Conservation (phyloP, 2,888 invertebrate genomes). For the Epistrophe grossulariae region DNA sequence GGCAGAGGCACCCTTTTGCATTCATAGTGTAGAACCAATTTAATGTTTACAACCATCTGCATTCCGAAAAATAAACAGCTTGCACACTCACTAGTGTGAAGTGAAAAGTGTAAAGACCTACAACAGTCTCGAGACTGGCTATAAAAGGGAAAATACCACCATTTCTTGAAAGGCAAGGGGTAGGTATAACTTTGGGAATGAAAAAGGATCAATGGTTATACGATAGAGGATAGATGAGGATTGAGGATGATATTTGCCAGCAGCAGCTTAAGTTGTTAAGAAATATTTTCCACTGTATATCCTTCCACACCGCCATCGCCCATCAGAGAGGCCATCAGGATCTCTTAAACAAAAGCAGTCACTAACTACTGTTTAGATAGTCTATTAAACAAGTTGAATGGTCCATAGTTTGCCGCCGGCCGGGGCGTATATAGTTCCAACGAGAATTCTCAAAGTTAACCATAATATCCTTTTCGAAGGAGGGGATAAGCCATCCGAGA, state of each 20-base stretch:
- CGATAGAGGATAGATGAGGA: conserved; percentile 43
- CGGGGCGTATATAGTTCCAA: conserved; percentile 36
- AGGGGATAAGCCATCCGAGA: neutral
- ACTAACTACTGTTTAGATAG: conserved; percentile 69
- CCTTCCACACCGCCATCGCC: neutral
- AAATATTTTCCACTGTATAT: conserved; percentile 50
- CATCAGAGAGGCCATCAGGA: conserved; percentile 11
- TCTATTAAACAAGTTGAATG: conserved; percentile 66
- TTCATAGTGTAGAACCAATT: conserved; percentile 55
- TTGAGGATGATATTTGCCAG: conserved; percentile 53
- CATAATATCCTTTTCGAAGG: conserved; percentile 42
- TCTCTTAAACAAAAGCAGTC: conserved; percentile 43
- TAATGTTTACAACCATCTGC: conserved; percentile 68
- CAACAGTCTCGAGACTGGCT: conserved; percentile 1
- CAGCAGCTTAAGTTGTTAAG: conserved; percentile 47
- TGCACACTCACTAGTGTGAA: conserved; percentile 41
- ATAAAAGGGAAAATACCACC: conserved; percentile 6
- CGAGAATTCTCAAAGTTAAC: conserved; percentile 43
- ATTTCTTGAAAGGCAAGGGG: neutral
- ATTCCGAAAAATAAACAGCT: conserved; percentile 47
- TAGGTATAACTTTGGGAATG: conserved; percentile 2
- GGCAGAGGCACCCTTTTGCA: conserved; percentile 51
- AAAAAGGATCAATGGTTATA: conserved; percentile 38
- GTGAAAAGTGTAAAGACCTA: conserved; percentile 16
- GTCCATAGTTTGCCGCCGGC: conserved; percentile 45